phyloP scores from a whole-genome alignment of 2,888 invertebrate genomes.

The Griposia aprilina region DNA sequence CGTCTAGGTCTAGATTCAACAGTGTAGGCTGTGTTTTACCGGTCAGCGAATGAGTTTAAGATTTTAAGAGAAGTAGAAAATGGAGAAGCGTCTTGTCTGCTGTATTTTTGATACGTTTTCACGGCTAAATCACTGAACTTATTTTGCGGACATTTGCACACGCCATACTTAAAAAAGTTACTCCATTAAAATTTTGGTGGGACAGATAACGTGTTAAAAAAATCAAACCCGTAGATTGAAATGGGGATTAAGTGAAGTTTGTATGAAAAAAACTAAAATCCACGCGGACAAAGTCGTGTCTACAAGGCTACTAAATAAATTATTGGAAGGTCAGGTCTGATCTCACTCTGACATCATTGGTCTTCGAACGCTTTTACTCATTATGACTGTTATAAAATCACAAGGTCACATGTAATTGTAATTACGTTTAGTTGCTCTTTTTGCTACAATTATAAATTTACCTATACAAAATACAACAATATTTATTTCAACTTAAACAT shows the following conservation, averaged over 20 bases:
- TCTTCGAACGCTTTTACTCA: not conserved
- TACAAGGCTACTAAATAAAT: not conserved
- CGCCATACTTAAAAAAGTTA: too few species aligned
- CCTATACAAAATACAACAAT: too few species aligned
- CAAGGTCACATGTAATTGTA: constrained; percentile 4
- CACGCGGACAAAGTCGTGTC: not conserved
- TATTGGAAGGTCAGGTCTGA: not conserved
- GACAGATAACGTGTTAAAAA: not conserved
- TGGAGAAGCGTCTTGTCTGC: not conserved
- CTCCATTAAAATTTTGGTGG: not conserved
- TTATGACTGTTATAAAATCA: not conserved
- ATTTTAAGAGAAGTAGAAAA: not conserved
- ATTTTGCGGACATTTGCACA: not conserved
- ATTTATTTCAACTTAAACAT: too few species aligned
- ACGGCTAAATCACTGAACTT: not conserved
- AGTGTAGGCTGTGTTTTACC: not conserved
- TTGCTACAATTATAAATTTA: too few species aligned
- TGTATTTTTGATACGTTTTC: not conserved
- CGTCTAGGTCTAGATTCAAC: not conserved
- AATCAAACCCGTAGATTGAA: not conserved
- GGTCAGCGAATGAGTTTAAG: not conserved
- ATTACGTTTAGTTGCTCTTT: too few species aligned
- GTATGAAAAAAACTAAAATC: not conserved
- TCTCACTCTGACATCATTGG: constrained; percentile 5
- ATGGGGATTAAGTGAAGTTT: not conserved